A percentile compares a stretch with the other conserved stretches of the same genome.
phyloP scores from a whole-genome alignment of 1,140 invertebrate genomes.

The Littorina saxatilis region DNA sequence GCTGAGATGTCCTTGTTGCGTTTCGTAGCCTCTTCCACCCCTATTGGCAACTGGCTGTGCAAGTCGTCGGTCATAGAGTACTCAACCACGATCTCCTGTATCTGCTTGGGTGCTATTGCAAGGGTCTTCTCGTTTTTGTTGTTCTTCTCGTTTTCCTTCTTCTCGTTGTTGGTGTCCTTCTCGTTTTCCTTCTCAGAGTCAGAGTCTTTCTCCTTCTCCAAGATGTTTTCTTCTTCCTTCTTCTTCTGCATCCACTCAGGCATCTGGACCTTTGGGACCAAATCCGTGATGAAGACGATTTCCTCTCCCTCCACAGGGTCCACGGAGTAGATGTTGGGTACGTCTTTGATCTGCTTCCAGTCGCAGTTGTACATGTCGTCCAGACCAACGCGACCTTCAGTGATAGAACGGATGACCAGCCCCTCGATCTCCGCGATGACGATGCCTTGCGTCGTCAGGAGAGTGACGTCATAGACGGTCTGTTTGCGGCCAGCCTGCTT shows the following conservation, averaged over 20 bases:
- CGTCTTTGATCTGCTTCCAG: not conserved
- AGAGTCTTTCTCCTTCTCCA: not conserved
- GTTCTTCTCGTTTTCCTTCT: not conserved
- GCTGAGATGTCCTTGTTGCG: slow-evolving; percentile 15
- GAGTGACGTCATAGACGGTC: slow-evolving; percentile 48
- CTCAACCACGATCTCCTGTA: slow-evolving; percentile 27
- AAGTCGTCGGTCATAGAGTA: slow-evolving; percentile 16
- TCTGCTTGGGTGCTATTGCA: not conserved
- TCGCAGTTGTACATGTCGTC: slow-evolving; percentile 38
- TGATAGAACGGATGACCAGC: slow-evolving; percentile 39
- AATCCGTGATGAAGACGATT: not conserved
- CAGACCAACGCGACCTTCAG: slow-evolving; percentile 25
- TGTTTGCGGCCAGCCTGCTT: slow-evolving; percentile 34
- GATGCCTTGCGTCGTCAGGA: slow-evolving; percentile 49
- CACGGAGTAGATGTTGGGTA: not conserved
- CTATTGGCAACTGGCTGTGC: not conserved
- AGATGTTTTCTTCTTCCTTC: not conserved
- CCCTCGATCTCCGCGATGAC: slow-evolving; percentile 53
- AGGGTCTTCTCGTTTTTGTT: not conserved
- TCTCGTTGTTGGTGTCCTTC: not conserved
- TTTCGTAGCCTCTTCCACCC: slow-evolving; percentile 19
- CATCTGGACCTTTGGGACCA: not conserved
- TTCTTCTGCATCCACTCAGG: not conserved
- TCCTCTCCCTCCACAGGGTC: not conserved
- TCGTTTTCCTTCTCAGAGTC: not conserved